A percentile compares a stretch with the other conserved stretches of the same genome.
These are phyloP conservation scores for Etheostoma spectabile DNA, from an alignment of 2,113 vertebrate species.

Conservation along the genomic window DNA sequence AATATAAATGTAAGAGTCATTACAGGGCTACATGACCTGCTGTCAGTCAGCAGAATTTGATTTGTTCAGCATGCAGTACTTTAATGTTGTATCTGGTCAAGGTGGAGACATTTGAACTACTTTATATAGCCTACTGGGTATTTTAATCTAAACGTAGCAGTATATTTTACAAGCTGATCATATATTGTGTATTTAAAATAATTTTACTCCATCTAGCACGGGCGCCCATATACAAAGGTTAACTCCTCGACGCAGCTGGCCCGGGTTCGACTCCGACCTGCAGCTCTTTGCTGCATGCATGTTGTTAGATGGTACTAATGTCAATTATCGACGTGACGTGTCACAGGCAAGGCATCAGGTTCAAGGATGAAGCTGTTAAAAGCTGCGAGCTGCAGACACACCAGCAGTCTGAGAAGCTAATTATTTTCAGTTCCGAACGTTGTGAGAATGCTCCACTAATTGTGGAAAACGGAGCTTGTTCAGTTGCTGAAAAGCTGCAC, in stretches of 20 bases:
- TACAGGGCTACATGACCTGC: too few relatives aligned
- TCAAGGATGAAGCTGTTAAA: constrained; percentile 60
- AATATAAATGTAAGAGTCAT: too few relatives aligned
- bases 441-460: constrained; percentile 73
- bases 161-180: neutral
- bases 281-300: too few relatives aligned
- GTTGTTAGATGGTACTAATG: constrained; percentile 32
- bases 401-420: constrained; percentile 69
- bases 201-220: too few relatives aligned
- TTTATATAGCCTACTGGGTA: neutral
- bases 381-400: constrained; percentile 64
- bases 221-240: too few relatives aligned
- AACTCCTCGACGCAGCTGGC: too few relatives aligned
- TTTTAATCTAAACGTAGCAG: neutral
- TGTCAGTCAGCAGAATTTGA: too few relatives aligned
- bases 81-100: neutral
- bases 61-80: neutral
- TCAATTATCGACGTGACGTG: constrained; percentile 32
- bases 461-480: constrained; percentile 70
- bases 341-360: constrained; percentile 27
- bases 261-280: too few relatives aligned
- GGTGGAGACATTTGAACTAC: too few relatives aligned
- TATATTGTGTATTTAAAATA: neutral
- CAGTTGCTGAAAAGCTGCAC: constrained; percentile 74
- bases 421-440: constrained; percentile 76